Evolutionary conservation across 1,140 invertebrate genomes (phyloP), one percentile per base, ranked within the genome.

Genomic region (Coelopa frigida): DNA sequence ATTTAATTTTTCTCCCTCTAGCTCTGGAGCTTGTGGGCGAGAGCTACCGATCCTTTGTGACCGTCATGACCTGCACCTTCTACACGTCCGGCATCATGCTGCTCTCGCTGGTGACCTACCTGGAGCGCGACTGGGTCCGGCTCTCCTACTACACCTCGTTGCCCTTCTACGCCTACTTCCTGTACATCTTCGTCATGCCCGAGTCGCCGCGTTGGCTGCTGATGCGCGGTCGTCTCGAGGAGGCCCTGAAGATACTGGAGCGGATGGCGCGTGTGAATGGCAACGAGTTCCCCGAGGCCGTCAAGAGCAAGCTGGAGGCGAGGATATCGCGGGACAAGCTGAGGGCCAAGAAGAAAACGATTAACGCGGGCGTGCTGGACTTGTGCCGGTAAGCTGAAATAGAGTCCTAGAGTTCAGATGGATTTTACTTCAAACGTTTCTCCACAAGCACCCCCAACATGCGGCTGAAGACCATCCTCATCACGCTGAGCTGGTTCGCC

Each of bases 11-110:
- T 49, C 18, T 49, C 26, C 33, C 78, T 78, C 56, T 60, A 94
- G 90, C 87, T 50, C 68, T 94, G 46, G 91, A 94, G 73, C 62
- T 94, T 21, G 89, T 93, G 14, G 88, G 89, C 3, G 87, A 88
- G 18, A 89, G 86, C 63, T 92, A 93, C 71, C 75, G 91, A 51
- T 91, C 89, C 2, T 92, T 90, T 68, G 85, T 89, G 0, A 93
- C 88, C 1, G 87, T 91, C 1, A 84, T 91, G 81, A 92, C 87
- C 0, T 92, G 89, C 53, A 79, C 89, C 22, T 91, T 89, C 61
- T 94, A 93, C 61, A 90, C 88, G 4, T 73, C 88, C 36, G 88
- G 89, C 1, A 74, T 93, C 22, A 85, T 90, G 58, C 71, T 92
- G 53, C 61, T 94, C 24, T 81, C 90, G 3, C 78, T 79, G 3